A percentile compares a stretch with the other conserved stretches of the same genome.
Conservation (phyloP, 2,113 vertebrate genomes). For the Bufo bufo region DNA sequence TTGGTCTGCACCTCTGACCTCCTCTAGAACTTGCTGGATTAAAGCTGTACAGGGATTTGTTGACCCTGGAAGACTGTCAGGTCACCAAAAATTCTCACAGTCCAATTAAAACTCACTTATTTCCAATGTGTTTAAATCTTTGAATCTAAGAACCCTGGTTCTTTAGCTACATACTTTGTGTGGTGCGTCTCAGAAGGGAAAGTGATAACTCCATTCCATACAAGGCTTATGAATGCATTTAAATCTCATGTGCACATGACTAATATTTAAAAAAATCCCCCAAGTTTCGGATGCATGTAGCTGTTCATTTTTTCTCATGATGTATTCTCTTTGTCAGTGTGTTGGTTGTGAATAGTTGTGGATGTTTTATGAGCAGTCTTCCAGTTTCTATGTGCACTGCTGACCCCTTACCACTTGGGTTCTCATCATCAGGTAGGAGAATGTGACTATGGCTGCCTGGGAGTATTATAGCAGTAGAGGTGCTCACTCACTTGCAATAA, state of each 20-base stretch:
- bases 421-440: not conserved
- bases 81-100: conserved; percentile 45
- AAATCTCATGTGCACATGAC: not conserved
- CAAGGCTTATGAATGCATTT: conserved; percentile 9
- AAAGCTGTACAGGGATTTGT: conserved; percentile 52
- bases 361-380: conserved; percentile 16
- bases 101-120: conserved; percentile 53
- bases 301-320: not conserved
- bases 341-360: not conserved
- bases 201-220: not conserved
- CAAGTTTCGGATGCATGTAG: not conserved
- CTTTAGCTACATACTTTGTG: not conserved
- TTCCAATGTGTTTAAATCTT: conserved; percentile 25
- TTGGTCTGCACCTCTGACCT: conserved; percentile 46
- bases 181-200: not conserved
- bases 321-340: conserved; percentile 16
- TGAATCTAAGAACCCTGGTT: conserved; percentile 11
- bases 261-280: conserved; percentile 1
- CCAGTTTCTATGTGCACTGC: conserved; percentile 10
- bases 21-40: conserved; percentile 48
- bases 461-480: not conserved
- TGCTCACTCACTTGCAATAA: not conserved
- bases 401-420: conserved; percentile 36
- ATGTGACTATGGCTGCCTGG: not conserved
- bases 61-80: conserved; percentile 41